Base-by-base conservation (phyloP, 53 echinoderm and acorn worm species). In the Astropecten irregularis region DNA sequence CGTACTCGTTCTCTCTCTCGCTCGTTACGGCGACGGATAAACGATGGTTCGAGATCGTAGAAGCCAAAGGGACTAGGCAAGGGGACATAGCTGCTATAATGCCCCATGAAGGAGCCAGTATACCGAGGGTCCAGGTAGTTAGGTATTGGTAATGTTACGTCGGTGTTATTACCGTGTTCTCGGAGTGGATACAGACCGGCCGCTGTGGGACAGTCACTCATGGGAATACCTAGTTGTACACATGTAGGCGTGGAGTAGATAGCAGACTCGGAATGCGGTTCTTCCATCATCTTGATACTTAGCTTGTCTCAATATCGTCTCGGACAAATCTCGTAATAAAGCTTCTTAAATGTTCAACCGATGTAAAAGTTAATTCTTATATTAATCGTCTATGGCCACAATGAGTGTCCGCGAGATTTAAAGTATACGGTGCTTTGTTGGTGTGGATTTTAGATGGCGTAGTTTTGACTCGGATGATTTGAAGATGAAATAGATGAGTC, bases 191-290 rank as follows among this genome's bases (percentile, higher is more conserved):
- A 92, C 87, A 95, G 91, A 28, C 89, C 88, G 38, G 82, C 92
- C 0, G 79, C 79, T 26, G 89, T 73, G 2, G 92, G 88, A 59
- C 97, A 97, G 68, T 97, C 97, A 20, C 94, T 86, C 68, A 97
- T 94, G 39, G 97, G 97, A 16, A 97, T 97, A 10, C 97, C 97
- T 2, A 97, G 91, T 66, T 97, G 97, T 1, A 97, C 97, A 48
- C 97, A 97, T 3, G 97, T 97, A 34, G 97, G 97, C 18, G 97
- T 97, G 36, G 97, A 97, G 77, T 94, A 97, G 54, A 93, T 87
- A 16, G 93, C 96, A 40, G 92, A 89, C 59, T 97, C 97, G n/a
- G 87, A 86, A 1, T 85, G 85, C 15, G 81, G 85, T 3, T 79
- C 79, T 37, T 79, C 79, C 79, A 79, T 79, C 79, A 79, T 79